Percentiles rank a stretch among this genome's conserved stretches.
Conservation (phyloP, 2,797 vertebrate species). For the Leucoraja ocellata region DNA sequence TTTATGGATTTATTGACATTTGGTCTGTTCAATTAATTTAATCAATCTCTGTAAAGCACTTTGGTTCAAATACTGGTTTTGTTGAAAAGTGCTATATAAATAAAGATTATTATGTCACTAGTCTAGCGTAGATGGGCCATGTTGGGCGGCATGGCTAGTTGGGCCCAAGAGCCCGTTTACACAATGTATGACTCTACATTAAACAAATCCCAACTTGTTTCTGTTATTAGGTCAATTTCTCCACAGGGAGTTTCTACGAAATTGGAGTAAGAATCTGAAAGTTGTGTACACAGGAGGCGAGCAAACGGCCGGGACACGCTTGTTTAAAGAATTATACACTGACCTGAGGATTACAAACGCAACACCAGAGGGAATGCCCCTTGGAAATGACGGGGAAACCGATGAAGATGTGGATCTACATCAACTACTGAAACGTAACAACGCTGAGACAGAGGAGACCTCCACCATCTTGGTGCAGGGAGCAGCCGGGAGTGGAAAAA, state of each 20-base stretch:
- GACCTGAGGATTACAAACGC: not conserved
- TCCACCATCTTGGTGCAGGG: not conserved
- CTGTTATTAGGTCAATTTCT: not conserved
- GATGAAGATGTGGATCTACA: not conserved
- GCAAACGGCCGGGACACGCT: rapidly evolving
- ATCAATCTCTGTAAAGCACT: no score
- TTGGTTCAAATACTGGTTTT: no score
- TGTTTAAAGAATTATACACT: not conserved
- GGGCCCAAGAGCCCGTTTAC: no score
- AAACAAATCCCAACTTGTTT: no score
- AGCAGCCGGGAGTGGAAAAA: not conserved
- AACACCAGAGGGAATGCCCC: no score
- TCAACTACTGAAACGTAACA: not conserved
- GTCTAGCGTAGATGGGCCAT: no score
- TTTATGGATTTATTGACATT: no score
- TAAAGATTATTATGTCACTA: no score
- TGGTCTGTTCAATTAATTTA: no score
- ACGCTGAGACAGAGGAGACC: rapidly evolving
- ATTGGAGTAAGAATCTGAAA: not conserved
- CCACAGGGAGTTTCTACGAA: not conserved
- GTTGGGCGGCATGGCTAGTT: no score
- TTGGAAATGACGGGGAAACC: not conserved
- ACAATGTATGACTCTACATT: no score
- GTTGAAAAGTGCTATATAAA: no score
- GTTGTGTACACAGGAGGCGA: rapidly evolving